Percentiles rank a stretch among this genome's conserved stretches.
phyloP scores from a whole-genome alignment of 2,888 invertebrate genomes.

The Cyclophora albipunctata region DNA sequence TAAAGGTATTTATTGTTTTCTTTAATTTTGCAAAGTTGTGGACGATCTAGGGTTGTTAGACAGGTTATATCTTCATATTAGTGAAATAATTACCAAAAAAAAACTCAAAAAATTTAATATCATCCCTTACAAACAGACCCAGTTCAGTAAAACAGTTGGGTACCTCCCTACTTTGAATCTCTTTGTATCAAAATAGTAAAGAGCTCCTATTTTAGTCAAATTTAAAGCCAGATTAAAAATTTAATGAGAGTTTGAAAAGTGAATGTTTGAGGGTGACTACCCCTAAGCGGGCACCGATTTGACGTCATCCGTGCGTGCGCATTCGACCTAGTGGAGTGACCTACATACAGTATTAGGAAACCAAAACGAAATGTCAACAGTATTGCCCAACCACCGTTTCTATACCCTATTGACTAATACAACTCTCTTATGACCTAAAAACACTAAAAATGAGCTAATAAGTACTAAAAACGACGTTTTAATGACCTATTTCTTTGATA shows the following conservation, averaged over 20 bases:
- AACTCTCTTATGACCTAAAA: slow-evolving; percentile 34
- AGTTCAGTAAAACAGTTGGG: too few relatives aligned
- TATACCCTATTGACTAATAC: slow-evolving; percentile 44
- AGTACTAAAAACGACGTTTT: slow-evolving; percentile 11
- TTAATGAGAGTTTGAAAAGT: slow-evolving; percentile 29
- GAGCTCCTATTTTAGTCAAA: too few relatives aligned
- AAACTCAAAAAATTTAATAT: too few relatives aligned
- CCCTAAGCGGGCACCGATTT: slow-evolving; percentile 28
- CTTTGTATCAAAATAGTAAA: too few relatives aligned
- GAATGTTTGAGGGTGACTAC: slow-evolving; percentile 46
- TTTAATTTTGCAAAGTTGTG: too few relatives aligned
- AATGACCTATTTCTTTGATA: slow-evolving; percentile 15
- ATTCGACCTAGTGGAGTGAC: slow-evolving; percentile 51
- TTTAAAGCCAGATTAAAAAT: too few relatives aligned
- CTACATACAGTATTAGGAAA: slow-evolving; percentile 33
- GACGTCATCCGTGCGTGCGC: slow-evolving; percentile 66
- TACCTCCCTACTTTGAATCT: too few relatives aligned
- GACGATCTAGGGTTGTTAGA: too few relatives aligned
- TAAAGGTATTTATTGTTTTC: too few relatives aligned
- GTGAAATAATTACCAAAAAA: too few relatives aligned
- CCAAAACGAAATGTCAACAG: slow-evolving; percentile 64
- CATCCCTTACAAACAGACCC: too few relatives aligned
- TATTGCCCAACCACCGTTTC: slow-evolving; percentile 32
- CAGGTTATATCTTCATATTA: too few relatives aligned
- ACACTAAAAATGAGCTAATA: slow-evolving; percentile 1